A percentile compares a stretch with the other conserved stretches of the same genome.
These are phyloP conservation scores for Otolemur garnettii DNA, from an alignment of 2,113 vertebrate genomes.

Conservation along the genomic window DNA sequence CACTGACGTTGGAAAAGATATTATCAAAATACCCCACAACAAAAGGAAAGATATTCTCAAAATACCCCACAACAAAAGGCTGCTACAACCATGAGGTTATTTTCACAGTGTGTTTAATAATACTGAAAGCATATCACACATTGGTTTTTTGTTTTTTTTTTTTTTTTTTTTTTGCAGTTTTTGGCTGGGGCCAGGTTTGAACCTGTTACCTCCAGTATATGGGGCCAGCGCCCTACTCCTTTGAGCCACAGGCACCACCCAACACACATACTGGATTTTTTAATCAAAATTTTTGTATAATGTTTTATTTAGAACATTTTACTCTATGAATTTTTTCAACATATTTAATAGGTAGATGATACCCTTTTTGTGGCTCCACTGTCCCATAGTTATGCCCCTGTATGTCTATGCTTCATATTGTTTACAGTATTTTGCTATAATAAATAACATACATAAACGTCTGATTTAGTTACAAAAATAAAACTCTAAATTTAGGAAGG, in stretches of 20 bases:
- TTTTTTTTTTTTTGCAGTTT: too few species aligned
- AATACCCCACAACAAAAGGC: too few species aligned
- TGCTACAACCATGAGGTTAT: background rate
- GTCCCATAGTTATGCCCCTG: background rate
- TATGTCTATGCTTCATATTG: background rate
- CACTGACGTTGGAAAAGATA: background rate
- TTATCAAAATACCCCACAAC: background rate
- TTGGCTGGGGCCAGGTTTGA: too few species aligned
- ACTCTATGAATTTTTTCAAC: background rate
- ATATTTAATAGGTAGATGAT: background rate
- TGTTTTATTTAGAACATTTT: background rate
- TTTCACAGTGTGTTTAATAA: slow-evolving; percentile 5
- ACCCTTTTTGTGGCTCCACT: background rate
- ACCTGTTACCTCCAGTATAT: too few species aligned
- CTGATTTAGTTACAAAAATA: background rate
- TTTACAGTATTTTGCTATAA: background rate
- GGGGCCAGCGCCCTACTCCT: too few species aligned
- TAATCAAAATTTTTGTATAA: background rate
- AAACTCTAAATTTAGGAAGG: background rate
- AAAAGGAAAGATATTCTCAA: too few species aligned
- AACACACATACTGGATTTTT: background rate
- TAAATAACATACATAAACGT: background rate
- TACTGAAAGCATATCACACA: background rate
- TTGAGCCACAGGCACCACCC: too few species aligned
- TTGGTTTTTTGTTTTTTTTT: too few species aligned